Evolutionary conservation across 2,888 invertebrate genomes (phyloP), one percentile per base, ranked within the genome.

Genomic region (Erebia ligea): DNA sequence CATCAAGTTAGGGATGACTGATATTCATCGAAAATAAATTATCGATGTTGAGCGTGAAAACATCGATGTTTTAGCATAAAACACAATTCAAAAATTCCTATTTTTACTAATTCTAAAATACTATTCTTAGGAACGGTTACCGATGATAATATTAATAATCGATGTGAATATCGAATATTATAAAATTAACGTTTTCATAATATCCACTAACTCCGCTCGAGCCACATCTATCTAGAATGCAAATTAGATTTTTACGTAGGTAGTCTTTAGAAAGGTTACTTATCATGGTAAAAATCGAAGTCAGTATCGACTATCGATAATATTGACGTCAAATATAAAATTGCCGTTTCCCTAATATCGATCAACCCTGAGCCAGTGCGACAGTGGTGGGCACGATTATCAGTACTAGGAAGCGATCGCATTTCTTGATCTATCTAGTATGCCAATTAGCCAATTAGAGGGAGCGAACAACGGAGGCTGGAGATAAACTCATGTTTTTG

Each of bases 391-490:
- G 82, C 84, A 84, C 75, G 80, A 82, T 88, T 90, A 92, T 91
- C 89, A 86, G 77, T 79, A 86, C 83, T 82, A 89, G 91, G 91
- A 91, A 92, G 90, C 84, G 91, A 92, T 92, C 88, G 88, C 84
- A 83, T 82, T 81, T 80, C 81, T 82, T 80, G 88, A 91, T 90
- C 87, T 89, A 88, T 88, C 88, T 86, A 74, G 90, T 91, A 90
- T 91, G 89, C 92, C 92, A 93, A 93, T 93, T 93, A 92, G 92
- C 92, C 91, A 92, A 92, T 92, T 92, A 93, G 91, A 91, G 89
- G 84, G 82, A 81, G 82, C 85, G 83, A 87, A 89, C 90, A 89
- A 86, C 87, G 81, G 80, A 71, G 67, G 71, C 73, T 70, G 81
- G 68, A 86, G 88, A 89, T 89, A 87, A 88, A 83, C 75, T 68